These are phyloP conservation scores for Papilio polyxenes DNA, from an alignment of 1,140 invertebrate genomes.

Conservation along the genomic window DNA sequence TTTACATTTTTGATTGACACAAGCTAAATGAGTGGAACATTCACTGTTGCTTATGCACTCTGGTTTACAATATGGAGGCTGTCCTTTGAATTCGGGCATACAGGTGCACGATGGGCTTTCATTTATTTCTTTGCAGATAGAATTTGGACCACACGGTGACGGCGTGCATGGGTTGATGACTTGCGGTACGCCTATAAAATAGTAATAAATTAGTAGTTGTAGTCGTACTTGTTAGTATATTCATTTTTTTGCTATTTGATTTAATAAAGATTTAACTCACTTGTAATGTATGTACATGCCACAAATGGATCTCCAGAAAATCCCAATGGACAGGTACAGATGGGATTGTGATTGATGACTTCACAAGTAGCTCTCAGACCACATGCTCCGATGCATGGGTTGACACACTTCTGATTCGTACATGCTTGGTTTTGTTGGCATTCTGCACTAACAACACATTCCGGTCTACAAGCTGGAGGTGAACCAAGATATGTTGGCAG, in stretches of 20 bases:
- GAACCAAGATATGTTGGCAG: slow-evolving; percentile 87
- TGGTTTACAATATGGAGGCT: slow-evolving; percentile 88
- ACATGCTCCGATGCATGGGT: slow-evolving; percentile 90
- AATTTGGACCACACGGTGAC: slow-evolving; percentile 87
- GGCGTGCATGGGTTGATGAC: slow-evolving; percentile 83
- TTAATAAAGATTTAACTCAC: slow-evolving; percentile 54
- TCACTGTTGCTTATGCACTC: slow-evolving; percentile 87
- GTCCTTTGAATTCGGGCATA: slow-evolving; percentile 85
- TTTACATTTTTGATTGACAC: slow-evolving; percentile 85
- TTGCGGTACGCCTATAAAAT: slow-evolving; percentile 61
- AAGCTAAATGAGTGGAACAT: slow-evolving; percentile 83
- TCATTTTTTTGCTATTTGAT: neutral
- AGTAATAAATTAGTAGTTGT: slow-evolving; percentile 20
- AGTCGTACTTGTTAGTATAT: neutral
- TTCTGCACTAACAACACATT: slow-evolving; percentile 88
- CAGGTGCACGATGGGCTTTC: slow-evolving; percentile 85
- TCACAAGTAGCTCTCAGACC: slow-evolving; percentile 87
- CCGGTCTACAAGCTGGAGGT: slow-evolving; percentile 89
- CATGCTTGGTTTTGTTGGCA: slow-evolving; percentile 88
- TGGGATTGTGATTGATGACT: slow-evolving; percentile 88
- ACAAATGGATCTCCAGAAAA: slow-evolving; percentile 83
- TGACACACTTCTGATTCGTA: slow-evolving; percentile 88
- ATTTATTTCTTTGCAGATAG: slow-evolving; percentile 85
- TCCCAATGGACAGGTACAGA: slow-evolving; percentile 81
- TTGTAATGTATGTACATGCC: slow-evolving; percentile 75